A percentile compares a stretch with the other conserved stretches of the same genome.
These are phyloP conservation scores for Enteromius unitaeniatus DNA, from an alignment of 2,797 vertebrate genomes.

Conservation along the genomic window DNA sequence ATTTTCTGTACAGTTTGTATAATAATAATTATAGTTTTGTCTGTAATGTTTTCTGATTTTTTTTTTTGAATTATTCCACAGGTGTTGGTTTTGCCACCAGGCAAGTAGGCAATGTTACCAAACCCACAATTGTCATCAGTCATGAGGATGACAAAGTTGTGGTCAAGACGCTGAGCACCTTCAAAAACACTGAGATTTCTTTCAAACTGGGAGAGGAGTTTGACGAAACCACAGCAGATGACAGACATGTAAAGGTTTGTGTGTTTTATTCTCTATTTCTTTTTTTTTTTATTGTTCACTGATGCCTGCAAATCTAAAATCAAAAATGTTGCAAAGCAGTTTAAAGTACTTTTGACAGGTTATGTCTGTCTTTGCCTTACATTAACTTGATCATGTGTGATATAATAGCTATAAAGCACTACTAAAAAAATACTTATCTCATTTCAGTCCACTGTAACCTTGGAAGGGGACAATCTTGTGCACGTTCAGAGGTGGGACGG, in stretches of 20 bases:
- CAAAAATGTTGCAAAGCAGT: background rate
- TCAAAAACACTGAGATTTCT: constrained; percentile 93
- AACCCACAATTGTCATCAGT: constrained; percentile 91
- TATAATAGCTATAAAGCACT: background rate
- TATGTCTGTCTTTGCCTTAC: background rate
- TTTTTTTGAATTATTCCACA: constrained; percentile 58
- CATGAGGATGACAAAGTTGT: constrained; percentile 89
- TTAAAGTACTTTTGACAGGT: background rate
- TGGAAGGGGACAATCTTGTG: constrained; percentile 89
- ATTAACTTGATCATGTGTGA: background rate
- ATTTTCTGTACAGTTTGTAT: background rate
- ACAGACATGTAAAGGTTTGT: constrained; percentile 93
- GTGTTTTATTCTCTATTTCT: constrained; percentile 2
- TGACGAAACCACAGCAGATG: constrained; percentile 92
- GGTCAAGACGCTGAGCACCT: constrained; percentile 90
- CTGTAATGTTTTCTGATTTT: background rate
- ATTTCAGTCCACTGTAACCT: constrained; percentile 85
- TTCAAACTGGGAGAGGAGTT: constrained; percentile 95
- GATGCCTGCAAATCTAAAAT: constrained; percentile 2
- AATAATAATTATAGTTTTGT: background rate
- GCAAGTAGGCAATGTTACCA: constrained; percentile 94
- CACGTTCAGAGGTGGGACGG: constrained; percentile 95
- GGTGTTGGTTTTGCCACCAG: constrained; percentile 93
- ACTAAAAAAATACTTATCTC: constrained; percentile 16
- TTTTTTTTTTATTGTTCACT: background rate